These are phyloP conservation scores for Saturnia pavonia DNA, from an alignment of 2,888 invertebrate species.

Conservation along the genomic window DNA sequence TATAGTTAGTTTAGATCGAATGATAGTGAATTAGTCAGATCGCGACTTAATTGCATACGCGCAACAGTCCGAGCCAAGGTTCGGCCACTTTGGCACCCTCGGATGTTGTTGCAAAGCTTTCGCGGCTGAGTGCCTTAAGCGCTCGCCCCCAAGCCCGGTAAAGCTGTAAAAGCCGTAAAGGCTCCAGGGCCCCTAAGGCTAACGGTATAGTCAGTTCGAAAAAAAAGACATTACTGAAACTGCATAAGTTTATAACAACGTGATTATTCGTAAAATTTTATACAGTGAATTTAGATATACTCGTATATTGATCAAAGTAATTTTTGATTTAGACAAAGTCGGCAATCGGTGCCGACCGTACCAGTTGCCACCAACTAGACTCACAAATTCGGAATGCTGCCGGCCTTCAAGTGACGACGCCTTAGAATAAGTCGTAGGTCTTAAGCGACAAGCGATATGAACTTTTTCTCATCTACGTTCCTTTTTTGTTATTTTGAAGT, in stretches of 20 bases:
- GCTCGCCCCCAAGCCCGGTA: no score
- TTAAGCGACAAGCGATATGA: constrained; percentile 32
- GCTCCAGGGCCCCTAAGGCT: no score
- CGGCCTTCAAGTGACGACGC: constrained; percentile 66
- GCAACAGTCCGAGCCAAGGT: no score
- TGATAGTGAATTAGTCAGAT: no score
- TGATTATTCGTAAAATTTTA: neutral
- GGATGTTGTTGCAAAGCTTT: no score
- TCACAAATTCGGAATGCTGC: constrained; percentile 75
- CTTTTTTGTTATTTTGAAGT: no score
- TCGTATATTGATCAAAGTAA: constrained; percentile 22
- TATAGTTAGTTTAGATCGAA: no score
- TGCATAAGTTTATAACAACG: neutral
- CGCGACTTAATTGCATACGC: no score
- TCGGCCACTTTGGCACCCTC: no score
- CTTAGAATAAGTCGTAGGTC: constrained; percentile 37
- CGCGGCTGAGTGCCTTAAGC: no score
- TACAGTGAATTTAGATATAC: neutral
- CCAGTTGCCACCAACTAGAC: constrained; percentile 54
- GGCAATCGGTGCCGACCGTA: constrained; percentile 51
- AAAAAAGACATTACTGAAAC: neutral
- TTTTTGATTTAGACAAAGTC: constrained; percentile 32
- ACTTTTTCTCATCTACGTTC: neutral
- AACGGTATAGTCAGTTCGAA: no score
- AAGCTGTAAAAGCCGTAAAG: no score